These are phyloP conservation scores for Andricus curvator DNA, from an alignment of 2,888 invertebrate genomes.

Conservation along the genomic window DNA sequence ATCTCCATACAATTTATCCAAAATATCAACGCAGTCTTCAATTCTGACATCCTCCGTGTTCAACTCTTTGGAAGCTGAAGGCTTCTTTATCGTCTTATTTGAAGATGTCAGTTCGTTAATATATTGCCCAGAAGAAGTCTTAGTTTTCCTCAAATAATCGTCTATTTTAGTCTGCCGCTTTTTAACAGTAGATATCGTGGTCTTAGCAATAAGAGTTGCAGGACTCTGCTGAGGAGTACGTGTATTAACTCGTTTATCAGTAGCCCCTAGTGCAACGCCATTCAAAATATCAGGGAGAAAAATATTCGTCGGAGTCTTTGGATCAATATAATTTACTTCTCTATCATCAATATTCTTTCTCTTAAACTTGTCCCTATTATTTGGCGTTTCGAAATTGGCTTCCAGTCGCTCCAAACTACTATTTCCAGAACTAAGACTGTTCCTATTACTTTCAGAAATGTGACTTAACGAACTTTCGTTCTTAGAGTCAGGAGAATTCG, in stretches of 20 bases:
- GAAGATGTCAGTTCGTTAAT: conserved; percentile 22
- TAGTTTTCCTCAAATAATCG: conserved; percentile 48
- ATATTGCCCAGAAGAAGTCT: conserved; percentile 33
- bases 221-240: conserved; percentile 22
- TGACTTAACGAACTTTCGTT: conserved; percentile 67
- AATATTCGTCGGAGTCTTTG: background rate
- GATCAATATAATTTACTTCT: background rate
- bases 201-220: conserved; percentile 10
- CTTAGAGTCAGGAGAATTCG: conserved; percentile 61
- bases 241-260: conserved; percentile 22
- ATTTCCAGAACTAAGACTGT: conserved; percentile 70
- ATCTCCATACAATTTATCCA: conserved; percentile 81
- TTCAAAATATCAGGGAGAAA: background rate
- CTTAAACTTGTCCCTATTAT: conserved; percentile 70
- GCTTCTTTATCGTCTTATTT: conserved; percentile 25
- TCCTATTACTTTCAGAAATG: conserved; percentile 62
- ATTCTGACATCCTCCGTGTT: conserved; percentile 50
- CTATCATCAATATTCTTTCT: conserved; percentile 42
- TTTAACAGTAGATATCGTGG: conserved; percentile 17
- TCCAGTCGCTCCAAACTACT: conserved; percentile 75
- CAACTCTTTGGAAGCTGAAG: background rate
- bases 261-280: conserved; percentile 11
- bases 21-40: conserved; percentile 70
- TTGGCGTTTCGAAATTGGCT: conserved; percentile 73
- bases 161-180: conserved; percentile 53